Evolutionary conservation across 2,888 invertebrate genomes (phyloP).

Genomic region (Ornithoptera alexandrae): DNA sequence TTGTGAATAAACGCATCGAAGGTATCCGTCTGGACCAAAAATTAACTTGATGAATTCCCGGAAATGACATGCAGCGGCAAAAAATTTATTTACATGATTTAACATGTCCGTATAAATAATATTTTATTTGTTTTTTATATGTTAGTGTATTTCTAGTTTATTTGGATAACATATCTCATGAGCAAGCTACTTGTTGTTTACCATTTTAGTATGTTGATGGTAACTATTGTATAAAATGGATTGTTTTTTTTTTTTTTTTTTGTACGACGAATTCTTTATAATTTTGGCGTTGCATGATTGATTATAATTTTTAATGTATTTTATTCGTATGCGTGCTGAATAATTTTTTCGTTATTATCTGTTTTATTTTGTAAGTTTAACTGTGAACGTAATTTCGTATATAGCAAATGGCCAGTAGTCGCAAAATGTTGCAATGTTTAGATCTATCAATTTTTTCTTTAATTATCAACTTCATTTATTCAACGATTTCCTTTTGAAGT

Average conservation of each 20-base stretch:
- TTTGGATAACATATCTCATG: slow-evolving; percentile 48
- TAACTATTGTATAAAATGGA: slow-evolving; percentile 13
- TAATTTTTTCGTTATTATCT: slow-evolving; percentile 3
- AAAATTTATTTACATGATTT: neutral
- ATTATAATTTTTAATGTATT: slow-evolving; percentile 12
- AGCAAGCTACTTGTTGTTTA: slow-evolving; percentile 52
- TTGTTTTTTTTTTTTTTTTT: slow-evolving; percentile 18
- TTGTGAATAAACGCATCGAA: neutral
- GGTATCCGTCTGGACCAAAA: neutral
- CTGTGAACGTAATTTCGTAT: slow-evolving; percentile 26
- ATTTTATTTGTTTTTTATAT: neutral
- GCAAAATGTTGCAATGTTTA: neutral
- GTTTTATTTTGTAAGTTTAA: slow-evolving; percentile 7
- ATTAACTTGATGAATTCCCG: neutral
- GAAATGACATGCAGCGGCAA: neutral
- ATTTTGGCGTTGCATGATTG: slow-evolving; percentile 10
- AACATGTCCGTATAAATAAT: neutral
- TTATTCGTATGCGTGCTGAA: slow-evolving; percentile 5
- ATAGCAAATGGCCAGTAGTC: slow-evolving; percentile 19
- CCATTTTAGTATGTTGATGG: slow-evolving; percentile 50
- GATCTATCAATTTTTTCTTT: too few relatives aligned
- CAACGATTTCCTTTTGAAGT: too few relatives aligned
- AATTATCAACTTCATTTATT: too few relatives aligned
- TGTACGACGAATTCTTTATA: slow-evolving; percentile 2
- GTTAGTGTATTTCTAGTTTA: neutral